Percentiles rank a stretch among this genome's conserved stretches.
These are phyloP conservation scores for Hyalella azteca DNA, from an alignment of 2,888 invertebrate genomes.

Conservation along the genomic window DNA sequence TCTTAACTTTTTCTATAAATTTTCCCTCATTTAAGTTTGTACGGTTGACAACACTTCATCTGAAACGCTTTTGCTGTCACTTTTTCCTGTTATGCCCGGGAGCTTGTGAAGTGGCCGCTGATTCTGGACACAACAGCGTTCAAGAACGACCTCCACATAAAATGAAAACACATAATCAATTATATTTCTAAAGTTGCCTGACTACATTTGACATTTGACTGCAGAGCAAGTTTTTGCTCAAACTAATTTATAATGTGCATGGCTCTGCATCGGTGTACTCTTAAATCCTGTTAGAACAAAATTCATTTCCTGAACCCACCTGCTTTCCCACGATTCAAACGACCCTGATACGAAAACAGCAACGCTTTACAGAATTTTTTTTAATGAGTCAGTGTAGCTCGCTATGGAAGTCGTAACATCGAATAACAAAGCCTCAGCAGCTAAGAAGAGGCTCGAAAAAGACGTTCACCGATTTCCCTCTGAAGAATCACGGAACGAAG, in stretches of 20 bases:
- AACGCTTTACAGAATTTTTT: not conserved
- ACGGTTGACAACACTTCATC: too few relatives aligned
- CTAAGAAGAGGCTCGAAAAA: not conserved
- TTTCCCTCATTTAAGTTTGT: too few relatives aligned
- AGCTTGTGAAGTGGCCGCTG: not conserved
- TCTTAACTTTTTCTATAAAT: too few relatives aligned
- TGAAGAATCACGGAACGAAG: not conserved
- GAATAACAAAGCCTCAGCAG: not conserved
- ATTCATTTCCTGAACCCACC: not conserved
- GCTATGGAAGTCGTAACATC: constrained; percentile 1
- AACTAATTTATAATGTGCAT: too few relatives aligned
- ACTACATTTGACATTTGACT: too few relatives aligned
- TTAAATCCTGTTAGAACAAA: not conserved
- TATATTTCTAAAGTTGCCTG: too few relatives aligned
- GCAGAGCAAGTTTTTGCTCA: too few relatives aligned
- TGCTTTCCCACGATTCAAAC: not conserved
- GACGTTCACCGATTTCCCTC: not conserved
- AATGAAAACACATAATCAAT: too few relatives aligned
- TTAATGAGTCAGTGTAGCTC: not conserved
- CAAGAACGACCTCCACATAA: too few relatives aligned
- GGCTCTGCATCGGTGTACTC: too few relatives aligned
- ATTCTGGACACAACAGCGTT: not conserved
- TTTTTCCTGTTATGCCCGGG: not conserved
- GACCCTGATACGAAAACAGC: not conserved
- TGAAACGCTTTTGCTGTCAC: not conserved